A percentile compares a stretch with the other conserved stretches of the same genome.
phyloP scores from a whole-genome alignment of 2,113 vertebrate species.

The Motacilla alba region DNA sequence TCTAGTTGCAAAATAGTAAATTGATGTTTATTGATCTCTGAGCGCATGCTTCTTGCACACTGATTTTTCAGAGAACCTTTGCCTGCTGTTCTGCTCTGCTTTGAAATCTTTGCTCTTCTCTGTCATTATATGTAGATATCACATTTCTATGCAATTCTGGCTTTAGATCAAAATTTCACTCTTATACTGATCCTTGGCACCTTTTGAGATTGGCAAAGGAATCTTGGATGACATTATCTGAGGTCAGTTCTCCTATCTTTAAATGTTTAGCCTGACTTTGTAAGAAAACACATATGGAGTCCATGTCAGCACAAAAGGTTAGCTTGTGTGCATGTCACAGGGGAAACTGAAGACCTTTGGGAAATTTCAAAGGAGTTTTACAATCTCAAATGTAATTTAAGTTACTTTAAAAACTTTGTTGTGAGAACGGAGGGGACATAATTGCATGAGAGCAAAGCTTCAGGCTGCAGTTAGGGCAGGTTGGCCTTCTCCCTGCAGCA shows the following conservation, averaged over 20 bases:
- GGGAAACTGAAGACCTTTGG: not conserved
- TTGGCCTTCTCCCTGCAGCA: not conserved
- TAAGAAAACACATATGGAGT: not conserved
- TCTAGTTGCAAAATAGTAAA: not conserved
- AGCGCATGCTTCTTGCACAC: not conserved
- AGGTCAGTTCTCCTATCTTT: not conserved
- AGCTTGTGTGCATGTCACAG: not conserved
- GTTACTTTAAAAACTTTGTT: not conserved
- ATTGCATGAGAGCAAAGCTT: not conserved
- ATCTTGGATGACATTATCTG: not conserved
- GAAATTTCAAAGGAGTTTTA: not conserved
- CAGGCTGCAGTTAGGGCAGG: not conserved
- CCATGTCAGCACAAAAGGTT: not conserved
- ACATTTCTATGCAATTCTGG: not conserved
- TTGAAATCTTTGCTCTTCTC: not conserved
- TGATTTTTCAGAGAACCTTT: not conserved
- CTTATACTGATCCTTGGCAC: not conserved
- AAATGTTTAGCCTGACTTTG: not conserved
- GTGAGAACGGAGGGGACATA: not conserved
- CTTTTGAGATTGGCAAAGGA: not conserved
- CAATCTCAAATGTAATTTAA: not conserved
- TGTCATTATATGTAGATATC: not conserved
- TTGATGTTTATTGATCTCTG: not conserved
- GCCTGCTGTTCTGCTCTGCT: not conserved
- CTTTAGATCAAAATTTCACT: not conserved